Percentiles rank a stretch among this genome's conserved stretches.
phyloP scores from a whole-genome alignment of 2,888 invertebrate species.

The Agrilus cyanescens region DNA sequence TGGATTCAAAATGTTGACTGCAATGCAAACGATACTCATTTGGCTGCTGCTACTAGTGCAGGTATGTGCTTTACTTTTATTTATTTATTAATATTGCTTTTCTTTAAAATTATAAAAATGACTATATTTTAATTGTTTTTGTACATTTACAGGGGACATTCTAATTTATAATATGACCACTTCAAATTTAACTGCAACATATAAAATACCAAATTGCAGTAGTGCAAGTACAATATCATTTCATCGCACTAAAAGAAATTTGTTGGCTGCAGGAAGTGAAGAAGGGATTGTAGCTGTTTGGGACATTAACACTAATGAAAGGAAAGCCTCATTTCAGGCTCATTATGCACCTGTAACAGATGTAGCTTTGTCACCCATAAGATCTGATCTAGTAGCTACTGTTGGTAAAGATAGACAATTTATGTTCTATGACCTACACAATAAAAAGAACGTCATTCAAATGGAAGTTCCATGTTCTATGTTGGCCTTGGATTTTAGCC shows the following conservation, averaged over 20 bases:
- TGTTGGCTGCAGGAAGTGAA: slow-evolving; percentile 28
- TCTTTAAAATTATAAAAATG: no score
- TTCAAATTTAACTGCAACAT: slow-evolving; percentile 22
- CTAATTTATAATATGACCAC: slow-evolving; percentile 27
- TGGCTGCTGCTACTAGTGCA: slow-evolving; percentile 25
- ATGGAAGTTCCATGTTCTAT: slow-evolving; percentile 26
- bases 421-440: slow-evolving; percentile 43
- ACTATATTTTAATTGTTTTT: no score
- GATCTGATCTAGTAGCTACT: slow-evolving; percentile 43
- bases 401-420: slow-evolving; percentile 45
- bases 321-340: slow-evolving; percentile 26
- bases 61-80: no score
- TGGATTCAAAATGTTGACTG: slow-evolving; percentile 26
- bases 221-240: slow-evolving; percentile 24
- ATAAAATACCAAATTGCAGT: slow-evolving; percentile 28
- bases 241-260: slow-evolving; percentile 26
- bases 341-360: slow-evolving; percentile 48
- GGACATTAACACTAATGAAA: slow-evolving; percentile 29
- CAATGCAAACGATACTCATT: slow-evolving; percentile 29
- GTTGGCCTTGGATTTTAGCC: slow-evolving; percentile 28
- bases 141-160: slow-evolving; percentile 24
- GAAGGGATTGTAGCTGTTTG: slow-evolving; percentile 32
- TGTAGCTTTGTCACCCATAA: slow-evolving; percentile 43
- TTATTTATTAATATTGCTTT: no score
- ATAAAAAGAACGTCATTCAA: slow-evolving; percentile 29